Percentiles rank a stretch among this genome's conserved stretches.
Conservation (phyloP, 2,797 vertebrate species). For the Emys orbicularis region DNA sequence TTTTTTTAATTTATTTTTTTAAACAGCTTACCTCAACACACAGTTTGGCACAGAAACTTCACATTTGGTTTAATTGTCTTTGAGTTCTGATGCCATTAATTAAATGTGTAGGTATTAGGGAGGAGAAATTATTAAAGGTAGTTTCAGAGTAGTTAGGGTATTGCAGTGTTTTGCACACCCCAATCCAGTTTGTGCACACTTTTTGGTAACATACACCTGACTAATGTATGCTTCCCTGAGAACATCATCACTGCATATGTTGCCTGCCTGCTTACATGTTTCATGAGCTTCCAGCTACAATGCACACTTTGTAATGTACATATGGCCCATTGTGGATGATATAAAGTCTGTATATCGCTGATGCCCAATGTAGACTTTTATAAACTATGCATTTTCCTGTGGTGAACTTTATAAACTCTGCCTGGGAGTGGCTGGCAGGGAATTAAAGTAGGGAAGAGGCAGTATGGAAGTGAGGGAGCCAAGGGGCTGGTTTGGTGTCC, state of each 20-base stretch:
- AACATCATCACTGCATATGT: no score
- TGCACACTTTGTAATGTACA: neutral
- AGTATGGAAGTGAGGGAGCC: neutral
- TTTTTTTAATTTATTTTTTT: neutral
- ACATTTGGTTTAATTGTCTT: neutral
- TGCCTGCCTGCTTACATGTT: no score
- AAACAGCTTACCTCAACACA: no score
- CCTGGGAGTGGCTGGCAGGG: neutral
- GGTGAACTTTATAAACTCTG: neutral
- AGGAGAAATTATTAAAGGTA: no score
- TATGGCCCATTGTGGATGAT: neutral
- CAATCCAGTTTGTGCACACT: no score
- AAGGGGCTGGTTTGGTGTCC: neutral
- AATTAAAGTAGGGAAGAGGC: neutral
- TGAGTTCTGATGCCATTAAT: no score
- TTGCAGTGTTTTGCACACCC: no score
- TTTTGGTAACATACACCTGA: no score
- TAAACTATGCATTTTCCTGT: no score
- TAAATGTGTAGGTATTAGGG: no score
- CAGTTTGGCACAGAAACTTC: neutral
- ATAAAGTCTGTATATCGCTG: neutral
- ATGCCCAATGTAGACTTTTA: neutral
- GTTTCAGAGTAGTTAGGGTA: no score
- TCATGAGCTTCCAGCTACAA: neutral
- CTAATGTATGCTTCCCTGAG: no score